Evolutionary conservation across 2,113 vertebrate genomes (phyloP).

Genomic region (Sapayoa aenigma): DNA sequence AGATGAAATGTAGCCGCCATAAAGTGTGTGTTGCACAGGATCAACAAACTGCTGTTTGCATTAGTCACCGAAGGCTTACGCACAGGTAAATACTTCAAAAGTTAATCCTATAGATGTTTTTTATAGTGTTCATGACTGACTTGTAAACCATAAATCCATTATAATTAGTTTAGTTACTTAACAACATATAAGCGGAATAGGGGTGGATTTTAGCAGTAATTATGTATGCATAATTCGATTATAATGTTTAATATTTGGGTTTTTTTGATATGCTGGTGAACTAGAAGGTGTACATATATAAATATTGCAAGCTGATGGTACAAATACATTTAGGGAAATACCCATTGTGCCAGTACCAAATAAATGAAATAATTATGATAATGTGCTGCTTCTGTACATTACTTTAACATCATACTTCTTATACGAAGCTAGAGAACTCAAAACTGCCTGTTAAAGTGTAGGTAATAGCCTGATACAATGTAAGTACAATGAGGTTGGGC

Average conservation of each 20-base stretch:
- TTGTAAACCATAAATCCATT: background rate
- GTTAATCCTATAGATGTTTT: background rate
- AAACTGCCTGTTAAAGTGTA: background rate
- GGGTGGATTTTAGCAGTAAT: background rate
- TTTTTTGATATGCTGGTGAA: background rate
- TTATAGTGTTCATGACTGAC: background rate
- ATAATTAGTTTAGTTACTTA: background rate
- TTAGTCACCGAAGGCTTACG: slow-evolving; percentile 88
- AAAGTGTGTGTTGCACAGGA: slow-evolving; percentile 92
- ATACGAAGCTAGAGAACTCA: background rate
- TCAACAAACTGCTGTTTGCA: slow-evolving; percentile 86
- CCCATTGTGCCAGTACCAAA: background rate
- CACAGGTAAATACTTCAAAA: slow-evolving; percentile 76
- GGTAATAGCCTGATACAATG: background rate
- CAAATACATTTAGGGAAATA: background rate
- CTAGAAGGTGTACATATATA: background rate
- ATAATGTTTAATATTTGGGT: background rate
- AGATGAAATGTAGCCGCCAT: slow-evolving; percentile 92
- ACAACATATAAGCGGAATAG: background rate
- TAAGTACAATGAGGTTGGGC: background rate
- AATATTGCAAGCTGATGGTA: background rate
- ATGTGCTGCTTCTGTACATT: background rate
- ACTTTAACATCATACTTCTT: background rate
- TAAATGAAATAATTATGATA: background rate
- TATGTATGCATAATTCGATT: background rate